Evolutionary conservation across 2,797 vertebrate genomes (phyloP).

Genomic region (Ctenosaura bakeri): DNA sequence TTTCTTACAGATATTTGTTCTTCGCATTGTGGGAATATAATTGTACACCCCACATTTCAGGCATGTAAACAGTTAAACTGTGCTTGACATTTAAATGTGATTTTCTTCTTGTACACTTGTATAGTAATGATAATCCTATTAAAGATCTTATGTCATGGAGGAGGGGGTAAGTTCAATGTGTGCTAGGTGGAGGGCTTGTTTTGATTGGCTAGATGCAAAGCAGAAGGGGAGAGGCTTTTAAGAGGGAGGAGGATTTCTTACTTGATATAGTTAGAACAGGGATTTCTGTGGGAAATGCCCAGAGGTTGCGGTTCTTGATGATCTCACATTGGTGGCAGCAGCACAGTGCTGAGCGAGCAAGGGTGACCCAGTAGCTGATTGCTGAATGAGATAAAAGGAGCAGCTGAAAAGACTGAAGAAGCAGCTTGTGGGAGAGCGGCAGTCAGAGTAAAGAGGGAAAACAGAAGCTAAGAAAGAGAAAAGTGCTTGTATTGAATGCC

Average conservation of each 20-base stretch:
- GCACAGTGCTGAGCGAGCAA: slow-evolving; percentile 72
- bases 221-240: slow-evolving; percentile 79
- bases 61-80: slow-evolving; percentile 63
- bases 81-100: slow-evolving; percentile 80
- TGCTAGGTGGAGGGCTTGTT: slow-evolving; percentile 54
- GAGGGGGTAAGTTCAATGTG: slow-evolving; percentile 65
- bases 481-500: slow-evolving; percentile 64
- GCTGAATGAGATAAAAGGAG: slow-evolving; percentile 75
- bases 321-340: slow-evolving; percentile 84
- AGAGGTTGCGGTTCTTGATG: slow-evolving; percentile 88
- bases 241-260: slow-evolving; percentile 75
- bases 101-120: slow-evolving; percentile 81
- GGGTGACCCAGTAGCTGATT: slow-evolving; percentile 74
- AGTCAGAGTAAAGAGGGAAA: slow-evolving; percentile 58
- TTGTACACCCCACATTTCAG: slow-evolving; percentile 29
- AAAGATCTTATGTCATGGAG: slow-evolving; percentile 85
- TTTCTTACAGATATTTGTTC: slow-evolving; percentile 21
- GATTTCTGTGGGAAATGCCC: slow-evolving; percentile 86
- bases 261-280: slow-evolving; percentile 81
- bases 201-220: slow-evolving; percentile 85
- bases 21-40: slow-evolving; percentile 33
- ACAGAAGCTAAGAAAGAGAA: slow-evolving; percentile 65
- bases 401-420: slow-evolving; percentile 58
- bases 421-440: slow-evolving; percentile 54
- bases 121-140: slow-evolving; percentile 89